These are phyloP conservation scores for Xiphydria camelus DNA, from an alignment of 2,888 invertebrate genomes.

Conservation along the genomic window DNA sequence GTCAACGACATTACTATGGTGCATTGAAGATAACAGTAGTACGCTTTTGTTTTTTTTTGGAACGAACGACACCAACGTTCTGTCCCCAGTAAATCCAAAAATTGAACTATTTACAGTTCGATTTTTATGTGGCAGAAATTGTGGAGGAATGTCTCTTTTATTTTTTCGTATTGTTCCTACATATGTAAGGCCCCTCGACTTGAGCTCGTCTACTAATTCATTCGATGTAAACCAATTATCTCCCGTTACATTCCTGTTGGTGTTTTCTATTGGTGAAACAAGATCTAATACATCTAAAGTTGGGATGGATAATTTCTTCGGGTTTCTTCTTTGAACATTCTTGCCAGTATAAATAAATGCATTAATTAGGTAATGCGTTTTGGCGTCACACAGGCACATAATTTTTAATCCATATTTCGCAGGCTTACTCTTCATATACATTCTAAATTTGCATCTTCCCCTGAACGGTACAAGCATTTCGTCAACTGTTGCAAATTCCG, in stretches of 20 bases:
- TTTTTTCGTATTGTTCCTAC: constrained; percentile 27
- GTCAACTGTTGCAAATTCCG: constrained; percentile 6
- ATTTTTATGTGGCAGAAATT: constrained; percentile 32
- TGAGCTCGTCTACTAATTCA: constrained; percentile 17
- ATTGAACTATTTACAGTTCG: constrained; percentile 15
- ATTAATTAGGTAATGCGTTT: constrained; percentile 20
- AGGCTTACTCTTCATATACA: constrained; percentile 26
- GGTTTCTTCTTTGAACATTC: constrained; percentile 12
- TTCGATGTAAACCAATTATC: constrained; percentile 30
- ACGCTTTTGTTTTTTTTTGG: constrained; percentile 28
- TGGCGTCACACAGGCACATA: constrained; percentile 23
- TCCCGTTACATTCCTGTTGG: constrained; percentile 26
- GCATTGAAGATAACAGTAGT: constrained; percentile 28
- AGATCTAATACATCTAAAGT: constrained; percentile 22
- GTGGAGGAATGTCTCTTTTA: constrained; percentile 29
- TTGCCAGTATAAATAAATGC: constrained; percentile 17
- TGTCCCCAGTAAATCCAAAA: constrained; percentile 29
- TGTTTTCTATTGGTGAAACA: constrained; percentile 15
- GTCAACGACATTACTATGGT: constrained; percentile 23
- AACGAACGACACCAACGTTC: constrained; percentile 17
- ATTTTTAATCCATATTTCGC: constrained; percentile 30
- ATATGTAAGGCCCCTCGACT: constrained; percentile 17
- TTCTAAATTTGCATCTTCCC: constrained; percentile 18
- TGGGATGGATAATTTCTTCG: constrained; percentile 18
- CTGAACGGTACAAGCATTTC: constrained; percentile 20